These are phyloP conservation scores for Serrognathus titanus DNA, from an alignment of 2,888 invertebrate genomes.

Conservation along the genomic window DNA sequence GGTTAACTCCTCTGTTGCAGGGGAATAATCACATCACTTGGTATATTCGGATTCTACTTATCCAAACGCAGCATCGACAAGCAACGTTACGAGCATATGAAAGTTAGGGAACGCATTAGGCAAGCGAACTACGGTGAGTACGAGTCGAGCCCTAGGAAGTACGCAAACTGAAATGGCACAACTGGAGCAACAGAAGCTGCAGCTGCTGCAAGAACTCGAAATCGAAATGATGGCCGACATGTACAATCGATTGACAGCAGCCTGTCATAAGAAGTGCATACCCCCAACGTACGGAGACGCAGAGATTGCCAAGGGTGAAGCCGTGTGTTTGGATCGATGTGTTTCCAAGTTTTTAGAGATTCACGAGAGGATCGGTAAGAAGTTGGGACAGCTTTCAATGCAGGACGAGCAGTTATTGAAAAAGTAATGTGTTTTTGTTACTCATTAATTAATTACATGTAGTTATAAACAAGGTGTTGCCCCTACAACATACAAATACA, in stretches of 20 bases:
- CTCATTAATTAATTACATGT: conserved; percentile 6
- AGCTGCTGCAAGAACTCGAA: conserved; percentile 92
- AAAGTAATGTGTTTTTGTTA: conserved; percentile 41
- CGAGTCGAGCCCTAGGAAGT: conserved; percentile 50
- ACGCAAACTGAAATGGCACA: conserved; percentile 26
- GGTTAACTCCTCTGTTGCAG: conserved; percentile 45
- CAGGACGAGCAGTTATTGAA: conserved; percentile 75
- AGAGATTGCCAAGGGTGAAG: conserved; percentile 95
- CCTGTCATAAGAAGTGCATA: conserved; percentile 96
- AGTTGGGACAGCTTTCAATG: conserved; percentile 87
- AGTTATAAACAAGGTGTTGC: neutral
- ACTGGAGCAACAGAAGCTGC: conserved; percentile 73
- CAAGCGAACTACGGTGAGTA: conserved; percentile 68
- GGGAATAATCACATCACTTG: conserved; percentile 53
- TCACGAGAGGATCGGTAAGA: conserved; percentile 96
- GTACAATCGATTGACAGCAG: conserved; percentile 89
- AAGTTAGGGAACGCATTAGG: conserved; percentile 75
- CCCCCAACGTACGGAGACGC: conserved; percentile 89
- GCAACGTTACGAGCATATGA: conserved; percentile 76
- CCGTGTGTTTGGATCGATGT: conserved; percentile 96
- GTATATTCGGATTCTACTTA: conserved; percentile 65
- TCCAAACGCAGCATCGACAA: conserved; percentile 67
- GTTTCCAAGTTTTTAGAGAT: conserved; percentile 98
- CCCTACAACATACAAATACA: too few relatives aligned
- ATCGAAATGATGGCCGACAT: conserved; percentile 99